phyloP scores from a whole-genome alignment of 2,113 vertebrate genomes.

The Clarias batrachus region DNA sequence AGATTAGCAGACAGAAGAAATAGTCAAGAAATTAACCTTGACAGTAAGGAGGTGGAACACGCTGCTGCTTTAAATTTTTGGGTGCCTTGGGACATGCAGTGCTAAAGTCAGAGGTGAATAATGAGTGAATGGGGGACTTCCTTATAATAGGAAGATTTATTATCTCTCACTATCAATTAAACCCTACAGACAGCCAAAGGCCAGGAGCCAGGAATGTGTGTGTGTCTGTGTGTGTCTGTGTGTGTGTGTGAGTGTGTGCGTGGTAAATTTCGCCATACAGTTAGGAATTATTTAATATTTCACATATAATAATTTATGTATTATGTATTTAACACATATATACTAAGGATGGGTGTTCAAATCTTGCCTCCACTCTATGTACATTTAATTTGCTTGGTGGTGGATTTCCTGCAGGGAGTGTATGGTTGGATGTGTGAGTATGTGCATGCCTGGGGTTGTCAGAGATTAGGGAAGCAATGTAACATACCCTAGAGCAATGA shows the following conservation, averaged over 20 bases:
- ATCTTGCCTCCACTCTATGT: too few species aligned
- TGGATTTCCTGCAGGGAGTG: too few species aligned
- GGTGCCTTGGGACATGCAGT: conserved; percentile 64
- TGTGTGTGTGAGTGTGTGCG: neutral
- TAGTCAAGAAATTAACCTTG: conserved; percentile 77
- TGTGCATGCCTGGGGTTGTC: too few species aligned
- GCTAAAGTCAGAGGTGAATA: conserved; percentile 70
- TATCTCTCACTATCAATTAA: conserved; percentile 76
- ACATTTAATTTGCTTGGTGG: too few species aligned
- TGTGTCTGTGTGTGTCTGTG: neutral
- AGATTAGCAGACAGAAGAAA: conserved; percentile 47
- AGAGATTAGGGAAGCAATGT: too few species aligned
- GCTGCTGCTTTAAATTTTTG: conserved; percentile 59
- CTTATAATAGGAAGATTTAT: conserved; percentile 69
- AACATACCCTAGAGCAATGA: too few species aligned
- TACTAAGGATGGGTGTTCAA: too few species aligned
- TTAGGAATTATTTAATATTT: too few species aligned
- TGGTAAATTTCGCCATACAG: neutral
- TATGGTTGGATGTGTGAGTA: too few species aligned
- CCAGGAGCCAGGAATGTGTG: neutral
- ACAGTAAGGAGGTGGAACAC: conserved; percentile 63
- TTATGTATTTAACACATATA: too few species aligned
- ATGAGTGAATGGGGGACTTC: conserved; percentile 72
- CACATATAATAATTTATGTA: too few species aligned
- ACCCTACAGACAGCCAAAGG: conserved; percentile 63